phyloP scores from a whole-genome alignment of 2,797 vertebrate genomes.

The Spondyliosoma cantharus region DNA sequence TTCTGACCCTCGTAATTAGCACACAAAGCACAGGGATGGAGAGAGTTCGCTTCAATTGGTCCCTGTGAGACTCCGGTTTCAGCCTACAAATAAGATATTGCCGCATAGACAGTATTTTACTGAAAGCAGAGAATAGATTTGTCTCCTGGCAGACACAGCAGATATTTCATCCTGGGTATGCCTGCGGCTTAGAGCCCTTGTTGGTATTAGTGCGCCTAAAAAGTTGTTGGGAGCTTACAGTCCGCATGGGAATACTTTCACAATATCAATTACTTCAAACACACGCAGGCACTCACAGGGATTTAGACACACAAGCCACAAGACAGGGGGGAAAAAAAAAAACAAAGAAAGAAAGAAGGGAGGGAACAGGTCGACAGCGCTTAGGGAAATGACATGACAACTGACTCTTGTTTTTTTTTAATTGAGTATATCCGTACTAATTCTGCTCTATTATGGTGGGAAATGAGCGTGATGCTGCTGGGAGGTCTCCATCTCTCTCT shows the following conservation, averaged over 20 bases:
- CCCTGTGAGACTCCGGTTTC: conserved; percentile 79
- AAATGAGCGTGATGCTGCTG: conserved; percentile 61
- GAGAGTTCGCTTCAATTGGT: conserved; percentile 81
- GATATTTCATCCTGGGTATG: conserved; percentile 81
- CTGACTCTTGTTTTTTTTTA: conserved; percentile 68
- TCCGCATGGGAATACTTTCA: conserved; percentile 74
- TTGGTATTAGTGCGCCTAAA: conserved; percentile 75
- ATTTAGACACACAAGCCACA: conserved; percentile 40
- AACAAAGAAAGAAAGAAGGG: conserved; percentile 7
- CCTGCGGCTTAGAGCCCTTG: conserved; percentile 74
- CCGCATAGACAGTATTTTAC: conserved; percentile 82
- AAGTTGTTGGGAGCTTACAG: conserved; percentile 77
- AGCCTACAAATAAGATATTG: conserved; percentile 83
- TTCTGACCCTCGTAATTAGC: conserved; percentile 83
- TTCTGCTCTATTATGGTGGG: conserved; percentile 68
- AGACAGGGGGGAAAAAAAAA: conserved; percentile 8
- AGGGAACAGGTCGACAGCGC: conserved; percentile 65
- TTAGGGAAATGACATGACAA: conserved; percentile 69
- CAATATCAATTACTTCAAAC: conserved; percentile 72
- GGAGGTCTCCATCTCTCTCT: conserved; percentile 13
- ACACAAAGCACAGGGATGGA: conserved; percentile 79
- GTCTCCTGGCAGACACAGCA: conserved; percentile 81
- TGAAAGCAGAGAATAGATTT: conserved; percentile 81
- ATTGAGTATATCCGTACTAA: conserved; percentile 77
- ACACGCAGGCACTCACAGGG: conserved; percentile 47